Evolutionary conservation across 2,113 vertebrate species (phyloP), one percentile per base, ranked within the genome.

Genomic region (Hepsetus odoe): DNA sequence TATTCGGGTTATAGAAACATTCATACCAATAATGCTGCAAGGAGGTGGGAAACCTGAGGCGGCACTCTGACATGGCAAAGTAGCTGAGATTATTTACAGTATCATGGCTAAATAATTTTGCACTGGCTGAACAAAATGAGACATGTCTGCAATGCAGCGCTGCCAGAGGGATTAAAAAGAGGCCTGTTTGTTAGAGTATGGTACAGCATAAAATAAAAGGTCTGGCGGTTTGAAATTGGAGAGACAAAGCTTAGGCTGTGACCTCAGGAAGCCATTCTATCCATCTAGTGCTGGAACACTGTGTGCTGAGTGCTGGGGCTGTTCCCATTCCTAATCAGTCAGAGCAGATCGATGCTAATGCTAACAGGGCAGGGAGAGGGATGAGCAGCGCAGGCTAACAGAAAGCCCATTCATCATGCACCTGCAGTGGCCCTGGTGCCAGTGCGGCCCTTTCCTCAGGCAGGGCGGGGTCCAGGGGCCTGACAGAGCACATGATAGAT

Each of bases 341-440:
- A 66, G 49, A 78, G 56, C n/a, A 77, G 74, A 84, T 80, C 77
- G 32, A 69, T 58, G 66, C 82, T 79, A 84, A 86, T 84, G 80
- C 77, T 82, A 84, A 74, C 67, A 66, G 76, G 59, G 58, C 58
- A 44, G 72, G 40, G 69, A 82, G 74, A 79, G 55, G 44, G 74
- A 80, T 80, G 82, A 76, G 62, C 67, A 59, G 74, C 32, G 59
- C 42, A 30, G 74, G 71, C 38, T 76, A 76, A 72, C 80, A 84
- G 66, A 76, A 75, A 76, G 56, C 55, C 70, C 81, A 84, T 86
- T 84, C 79, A 82, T 86, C 83, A 82, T 61, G 65, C 81, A 78
- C 77, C 80, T 83, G 85, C 64, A 80, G 78, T 33, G 70, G 67
- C 74, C 71, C 76, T 66, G 66, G 44, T 84, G 81, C 72, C 72